Conservation (phyloP, 2,888 invertebrate genomes). For the Oegoconia quadripuncta region DNA sequence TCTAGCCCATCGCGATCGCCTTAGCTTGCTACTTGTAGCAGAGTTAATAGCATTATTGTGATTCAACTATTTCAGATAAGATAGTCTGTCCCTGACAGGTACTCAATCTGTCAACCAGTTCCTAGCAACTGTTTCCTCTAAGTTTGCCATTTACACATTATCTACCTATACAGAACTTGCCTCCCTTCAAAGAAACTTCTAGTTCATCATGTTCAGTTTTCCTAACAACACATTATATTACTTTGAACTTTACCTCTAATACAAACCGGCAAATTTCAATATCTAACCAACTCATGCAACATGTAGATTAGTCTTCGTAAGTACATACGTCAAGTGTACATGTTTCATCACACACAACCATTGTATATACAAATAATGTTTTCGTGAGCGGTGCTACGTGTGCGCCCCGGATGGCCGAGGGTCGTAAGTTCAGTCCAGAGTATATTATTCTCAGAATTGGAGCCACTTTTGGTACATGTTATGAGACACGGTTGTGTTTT, state of each 20-base stretch:
- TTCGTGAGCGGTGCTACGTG: conserved; percentile 45
- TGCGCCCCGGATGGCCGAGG: conserved; percentile 31
- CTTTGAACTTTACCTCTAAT: not conserved
- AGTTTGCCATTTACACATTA: too few relatives aligned
- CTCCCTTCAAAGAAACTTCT: too few relatives aligned
- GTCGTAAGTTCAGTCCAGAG: conserved; percentile 48
- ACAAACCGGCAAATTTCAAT: conserved; percentile 14
- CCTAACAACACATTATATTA: conserved; percentile 2
- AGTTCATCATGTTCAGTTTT: not conserved
- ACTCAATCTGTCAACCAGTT: too few relatives aligned
- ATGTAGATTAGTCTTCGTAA: conserved; percentile 31
- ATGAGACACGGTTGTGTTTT: conserved; percentile 2
- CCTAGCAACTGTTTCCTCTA: too few relatives aligned
- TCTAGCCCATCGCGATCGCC: too few relatives aligned
- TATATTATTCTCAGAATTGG: conserved; percentile 36
- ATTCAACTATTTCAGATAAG: too few relatives aligned
- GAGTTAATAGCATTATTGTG: too few relatives aligned
- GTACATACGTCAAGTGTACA: conserved; percentile 8
- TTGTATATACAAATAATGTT: conserved; percentile 46
- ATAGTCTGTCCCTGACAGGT: too few relatives aligned
- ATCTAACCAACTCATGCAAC: conserved; percentile 21
- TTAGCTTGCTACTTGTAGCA: too few relatives aligned
- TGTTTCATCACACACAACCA: conserved; percentile 36
- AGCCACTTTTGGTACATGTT: conserved; percentile 33
- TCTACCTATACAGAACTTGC: too few relatives aligned